Evolutionary conservation across 2,888 invertebrate genomes (phyloP), one percentile per base, ranked within the genome.

Genomic region (Pachycephus smyrnensis): DNA sequence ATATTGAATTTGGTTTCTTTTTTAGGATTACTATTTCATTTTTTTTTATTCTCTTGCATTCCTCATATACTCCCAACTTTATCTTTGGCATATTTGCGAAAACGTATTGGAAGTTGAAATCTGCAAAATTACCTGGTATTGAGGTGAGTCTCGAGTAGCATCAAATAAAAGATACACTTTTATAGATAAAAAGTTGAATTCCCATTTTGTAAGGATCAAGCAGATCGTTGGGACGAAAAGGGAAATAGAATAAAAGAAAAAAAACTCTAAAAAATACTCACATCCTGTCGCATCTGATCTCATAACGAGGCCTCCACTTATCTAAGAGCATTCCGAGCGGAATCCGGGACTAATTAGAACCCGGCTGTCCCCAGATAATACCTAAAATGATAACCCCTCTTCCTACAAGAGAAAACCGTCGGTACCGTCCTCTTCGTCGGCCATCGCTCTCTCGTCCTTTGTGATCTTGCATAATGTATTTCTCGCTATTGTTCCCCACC

Each of bases 401-500:
- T 35, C 11, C 36, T n/a, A 23, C 55, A 55, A 55, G 55, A 55
- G 55, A 55, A 23, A 55, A 55, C 55, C 37, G 77, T 74, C 71
- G 76, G 12, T 76, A 37, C 71, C 36, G 75, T 35, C 75, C 68
- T 15, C 75, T 78, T 73, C 68, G 78, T 82, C 80, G 82, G 83
- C 85, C 83, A 55, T 55, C 55, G 23, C 55, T 55, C 55, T 55
- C 55, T 55, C 79, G 82, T 86, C 84, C 86, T 90, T 90, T 91
- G 91, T 90, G 90, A 91, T 91, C 90, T 91, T 88, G 91, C 91
- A 90, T 91, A 91, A 91, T 91, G 91, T 91, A 91, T 91, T 90
- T 91, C 88, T 87, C 88, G 86, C 89, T 89, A 89, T 90, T 89
- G 90, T 88, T 84, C 87, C 82, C 84, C 85, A 77, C 82, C 80